Conservation (phyloP, 2,113 vertebrate species). For the Xenus cinereus region DNA sequence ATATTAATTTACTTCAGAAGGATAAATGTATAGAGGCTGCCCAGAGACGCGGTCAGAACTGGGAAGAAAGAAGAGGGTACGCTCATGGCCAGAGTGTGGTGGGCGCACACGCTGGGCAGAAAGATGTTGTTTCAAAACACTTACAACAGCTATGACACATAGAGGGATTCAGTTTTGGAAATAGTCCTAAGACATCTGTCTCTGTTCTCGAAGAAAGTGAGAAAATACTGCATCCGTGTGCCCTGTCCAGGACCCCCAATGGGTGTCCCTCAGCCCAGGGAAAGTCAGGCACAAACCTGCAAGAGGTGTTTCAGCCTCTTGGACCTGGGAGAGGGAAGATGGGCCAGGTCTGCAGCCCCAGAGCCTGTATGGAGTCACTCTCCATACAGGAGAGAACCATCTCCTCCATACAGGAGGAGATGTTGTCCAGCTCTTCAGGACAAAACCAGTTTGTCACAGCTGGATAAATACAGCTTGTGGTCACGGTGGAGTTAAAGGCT, state of each 20-base stretch:
- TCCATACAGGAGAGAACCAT: too few species aligned
- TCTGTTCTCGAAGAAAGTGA: neutral
- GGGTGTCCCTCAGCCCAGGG: neutral
- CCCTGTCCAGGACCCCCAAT: neutral
- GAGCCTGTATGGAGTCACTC: fast-evolving
- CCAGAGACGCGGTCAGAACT: neutral
- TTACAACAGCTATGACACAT: neutral
- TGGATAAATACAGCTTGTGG: neutral
- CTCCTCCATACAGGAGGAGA: too few species aligned
- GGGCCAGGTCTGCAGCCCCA: neutral
- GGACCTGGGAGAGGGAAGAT: neutral
- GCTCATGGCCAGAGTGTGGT: neutral
- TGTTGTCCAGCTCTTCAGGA: neutral
- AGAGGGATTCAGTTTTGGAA: neutral
- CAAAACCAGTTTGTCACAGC: neutral
- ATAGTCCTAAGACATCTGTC: neutral
- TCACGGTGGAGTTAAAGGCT: neutral
- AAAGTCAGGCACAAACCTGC: neutral
- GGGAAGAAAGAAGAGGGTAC: neutral
- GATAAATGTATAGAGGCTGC: neutral
- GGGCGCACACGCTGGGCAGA: fast-evolving
- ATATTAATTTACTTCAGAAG: neutral
- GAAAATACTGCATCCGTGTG: neutral
- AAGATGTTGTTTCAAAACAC: neutral
- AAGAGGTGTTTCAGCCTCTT: neutral